A percentile compares a stretch with the other conserved stretches of the same genome.
These are phyloP conservation scores for Pelagia noctiluca DNA, from an alignment of 30 jellyfish, hydroid and myxozoan genomes.

Conservation along the genomic window DNA sequence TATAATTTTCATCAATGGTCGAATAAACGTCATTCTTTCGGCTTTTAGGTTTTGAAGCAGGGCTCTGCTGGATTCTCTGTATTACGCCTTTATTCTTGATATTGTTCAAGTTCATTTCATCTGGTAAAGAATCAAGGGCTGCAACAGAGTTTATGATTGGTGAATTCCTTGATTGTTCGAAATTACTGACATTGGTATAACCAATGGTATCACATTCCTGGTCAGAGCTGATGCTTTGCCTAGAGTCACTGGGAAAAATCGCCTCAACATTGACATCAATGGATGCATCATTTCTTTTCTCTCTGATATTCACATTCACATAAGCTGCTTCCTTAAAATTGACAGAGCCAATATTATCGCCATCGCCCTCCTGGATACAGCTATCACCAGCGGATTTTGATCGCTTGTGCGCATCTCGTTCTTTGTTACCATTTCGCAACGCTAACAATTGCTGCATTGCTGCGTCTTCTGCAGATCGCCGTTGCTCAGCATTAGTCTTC, in stretches of 20 bases:
- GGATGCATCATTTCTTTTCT: background rate
- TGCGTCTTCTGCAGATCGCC: slow-evolving; percentile 63
- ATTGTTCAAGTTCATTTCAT: background rate
- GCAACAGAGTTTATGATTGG: too few species aligned
- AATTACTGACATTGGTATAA: too few species aligned
- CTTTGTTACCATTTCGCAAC: slow-evolving; percentile 40
- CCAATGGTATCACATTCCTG: too few species aligned
- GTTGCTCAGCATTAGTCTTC: slow-evolving; percentile 9
- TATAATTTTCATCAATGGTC: slow-evolving; percentile 14
- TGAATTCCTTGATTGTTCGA: too few species aligned
- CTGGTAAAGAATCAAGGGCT: too few species aligned
- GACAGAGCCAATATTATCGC: background rate
- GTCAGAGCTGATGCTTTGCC: too few species aligned
- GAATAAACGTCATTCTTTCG: slow-evolving; percentile 24
- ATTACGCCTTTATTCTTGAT: background rate
- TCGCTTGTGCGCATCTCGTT: background rate
- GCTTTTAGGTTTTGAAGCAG: slow-evolving; percentile 20
- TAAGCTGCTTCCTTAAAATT: background rate
- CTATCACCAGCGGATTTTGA: background rate
- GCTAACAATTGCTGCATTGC: slow-evolving; percentile 39
- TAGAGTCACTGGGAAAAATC: too few species aligned
- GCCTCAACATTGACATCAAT: too few species aligned
- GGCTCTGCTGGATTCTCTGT: slow-evolving; percentile 24
- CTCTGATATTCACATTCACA: background rate
- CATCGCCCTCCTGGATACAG: background rate